phyloP scores from a whole-genome alignment of 2,797 vertebrate species.

The Hephaestus fuliginosus region DNA sequence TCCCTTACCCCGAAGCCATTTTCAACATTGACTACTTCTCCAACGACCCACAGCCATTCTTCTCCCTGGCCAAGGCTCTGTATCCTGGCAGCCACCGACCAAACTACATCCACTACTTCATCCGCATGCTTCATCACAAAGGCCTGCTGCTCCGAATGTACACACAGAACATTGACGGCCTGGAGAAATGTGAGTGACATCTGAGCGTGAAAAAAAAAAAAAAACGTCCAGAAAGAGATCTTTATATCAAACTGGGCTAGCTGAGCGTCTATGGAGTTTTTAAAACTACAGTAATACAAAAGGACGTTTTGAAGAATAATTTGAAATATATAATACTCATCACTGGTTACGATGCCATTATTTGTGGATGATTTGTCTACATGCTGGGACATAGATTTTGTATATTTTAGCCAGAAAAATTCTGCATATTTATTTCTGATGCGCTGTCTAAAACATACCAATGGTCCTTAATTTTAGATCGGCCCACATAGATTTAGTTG shows the following conservation, averaged over 20 bases:
- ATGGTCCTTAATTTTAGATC: neutral
- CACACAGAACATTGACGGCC: slow-evolving; percentile 90
- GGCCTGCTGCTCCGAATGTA: slow-evolving; percentile 88
- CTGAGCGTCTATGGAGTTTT: neutral
- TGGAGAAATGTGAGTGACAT: slow-evolving; percentile 84
- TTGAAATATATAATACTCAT: too few species aligned
- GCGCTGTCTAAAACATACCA: neutral
- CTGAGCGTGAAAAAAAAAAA: neutral
- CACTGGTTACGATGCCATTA: too few species aligned
- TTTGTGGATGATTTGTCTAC: too few species aligned
- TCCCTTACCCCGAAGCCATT: slow-evolving; percentile 87
- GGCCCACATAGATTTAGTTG: neutral
- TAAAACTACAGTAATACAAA: neutral
- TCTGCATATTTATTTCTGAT: neutral
- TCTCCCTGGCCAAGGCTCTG: slow-evolving; percentile 86
- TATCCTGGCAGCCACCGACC: slow-evolving; percentile 86
- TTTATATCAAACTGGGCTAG: neutral
- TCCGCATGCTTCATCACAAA: slow-evolving; percentile 87
- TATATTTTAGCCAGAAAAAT: neutral
- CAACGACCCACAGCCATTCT: slow-evolving; percentile 85
- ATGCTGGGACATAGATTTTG: neutral
- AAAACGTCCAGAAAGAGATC: neutral
- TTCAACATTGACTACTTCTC: slow-evolving; percentile 88
- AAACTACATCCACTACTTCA: slow-evolving; percentile 83
- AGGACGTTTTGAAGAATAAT: too few species aligned